Percentiles rank a stretch among this genome's conserved stretches.
These are phyloP conservation scores for Drosophila teissieri DNA, from an alignment of 1,140 invertebrate genomes.

Conservation along the genomic window DNA sequence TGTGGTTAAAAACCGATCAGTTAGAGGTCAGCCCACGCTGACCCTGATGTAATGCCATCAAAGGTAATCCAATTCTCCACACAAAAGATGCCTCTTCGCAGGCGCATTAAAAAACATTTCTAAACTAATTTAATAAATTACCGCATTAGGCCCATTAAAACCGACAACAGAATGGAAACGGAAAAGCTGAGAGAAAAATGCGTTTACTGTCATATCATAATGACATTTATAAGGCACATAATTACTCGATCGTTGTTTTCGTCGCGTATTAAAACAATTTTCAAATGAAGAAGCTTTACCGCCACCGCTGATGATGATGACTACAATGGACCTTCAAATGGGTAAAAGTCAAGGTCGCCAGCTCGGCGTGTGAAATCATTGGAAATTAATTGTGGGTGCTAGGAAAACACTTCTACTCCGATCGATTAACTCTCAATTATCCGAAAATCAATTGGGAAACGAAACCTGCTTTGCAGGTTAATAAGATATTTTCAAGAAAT, in stretches of 20 bases:
- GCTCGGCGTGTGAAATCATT: conserved; percentile 37
- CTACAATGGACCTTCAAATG: conserved; percentile 20
- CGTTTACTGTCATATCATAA: conserved; percentile 38
- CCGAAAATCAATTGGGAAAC: conserved; percentile 31
- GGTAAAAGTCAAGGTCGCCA: conserved; percentile 67
- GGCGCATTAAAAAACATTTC: conserved; percentile 54
- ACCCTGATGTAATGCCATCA: conserved; percentile 39
- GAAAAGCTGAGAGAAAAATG: conserved; percentile 21
- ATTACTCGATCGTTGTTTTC: conserved; percentile 70
- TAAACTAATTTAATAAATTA: conserved; percentile 57
- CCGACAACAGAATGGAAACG: conserved; percentile 43
- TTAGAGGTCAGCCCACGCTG: conserved; percentile 25
- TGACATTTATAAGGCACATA: conserved; percentile 47
- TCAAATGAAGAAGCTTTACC: conserved; percentile 30
- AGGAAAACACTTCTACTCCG: conserved; percentile 13
- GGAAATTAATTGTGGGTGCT: conserved; percentile 20
- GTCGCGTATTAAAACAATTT: conserved; percentile 63
- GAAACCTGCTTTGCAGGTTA: conserved; percentile 23
- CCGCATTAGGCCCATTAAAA: conserved; percentile 31
- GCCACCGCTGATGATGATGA: conserved; percentile 14
- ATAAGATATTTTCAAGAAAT: conserved; percentile 28
- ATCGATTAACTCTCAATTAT: conserved; percentile 33
- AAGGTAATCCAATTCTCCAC: conserved; percentile 39
- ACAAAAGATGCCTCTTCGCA: conserved; percentile 1
- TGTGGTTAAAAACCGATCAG: conserved; percentile 39